phyloP scores from a whole-genome alignment of 2,113 vertebrate genomes.

The Sapayoa aenigma region DNA sequence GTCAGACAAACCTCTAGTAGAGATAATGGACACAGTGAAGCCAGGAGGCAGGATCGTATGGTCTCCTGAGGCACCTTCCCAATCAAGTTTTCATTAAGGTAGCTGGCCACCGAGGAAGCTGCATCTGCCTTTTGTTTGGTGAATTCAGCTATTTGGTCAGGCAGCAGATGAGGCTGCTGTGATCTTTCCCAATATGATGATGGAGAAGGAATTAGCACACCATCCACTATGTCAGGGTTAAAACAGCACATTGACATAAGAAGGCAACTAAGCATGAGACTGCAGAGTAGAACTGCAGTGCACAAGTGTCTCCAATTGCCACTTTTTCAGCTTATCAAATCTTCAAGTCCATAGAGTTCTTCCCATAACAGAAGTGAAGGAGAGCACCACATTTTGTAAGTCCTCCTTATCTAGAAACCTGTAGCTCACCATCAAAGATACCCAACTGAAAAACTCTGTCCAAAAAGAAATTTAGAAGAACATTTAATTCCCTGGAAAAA shows the following conservation, averaged over 20 bases:
- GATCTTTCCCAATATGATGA: not conserved
- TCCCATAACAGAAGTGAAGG: not conserved
- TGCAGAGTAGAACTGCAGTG: not conserved
- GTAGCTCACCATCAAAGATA: not conserved
- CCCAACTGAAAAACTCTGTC: not conserved
- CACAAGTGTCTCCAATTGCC: not conserved
- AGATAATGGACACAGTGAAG: not conserved
- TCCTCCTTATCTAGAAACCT: not conserved
- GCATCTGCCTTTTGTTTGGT: not conserved
- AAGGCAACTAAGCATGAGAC: not conserved
- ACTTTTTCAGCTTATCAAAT: not conserved
- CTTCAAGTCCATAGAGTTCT: not conserved
- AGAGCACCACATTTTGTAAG: not conserved
- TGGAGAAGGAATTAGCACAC: too few relatives aligned
- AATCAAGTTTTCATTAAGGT: not conserved
- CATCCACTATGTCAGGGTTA: not conserved
- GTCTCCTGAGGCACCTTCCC: not conserved
- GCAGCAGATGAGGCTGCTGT: not conserved
- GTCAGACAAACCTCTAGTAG: not conserved
- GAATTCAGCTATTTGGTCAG: not conserved
- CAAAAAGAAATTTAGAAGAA: not conserved
- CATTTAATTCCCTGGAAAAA: not conserved
- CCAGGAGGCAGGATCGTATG: not conserved
- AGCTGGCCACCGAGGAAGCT: not conserved
- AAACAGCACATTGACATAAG: not conserved